Conservation (phyloP, 2,888 invertebrate genomes). For the Slavum lentiscoides region DNA sequence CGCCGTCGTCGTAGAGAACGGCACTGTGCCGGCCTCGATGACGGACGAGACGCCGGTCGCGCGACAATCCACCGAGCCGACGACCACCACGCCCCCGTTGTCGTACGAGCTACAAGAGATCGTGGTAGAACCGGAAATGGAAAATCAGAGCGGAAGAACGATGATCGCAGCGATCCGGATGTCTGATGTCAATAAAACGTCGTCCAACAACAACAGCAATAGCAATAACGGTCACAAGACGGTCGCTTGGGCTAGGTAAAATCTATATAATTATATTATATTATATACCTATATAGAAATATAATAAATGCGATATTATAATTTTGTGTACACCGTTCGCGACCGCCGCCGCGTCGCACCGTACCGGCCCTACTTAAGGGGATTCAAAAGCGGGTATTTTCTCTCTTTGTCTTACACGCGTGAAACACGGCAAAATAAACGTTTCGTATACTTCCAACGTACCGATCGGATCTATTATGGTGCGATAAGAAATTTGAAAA, state of each 20-base stretch:
- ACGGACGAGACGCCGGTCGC: not conserved
- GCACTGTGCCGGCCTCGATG: too few relatives aligned
- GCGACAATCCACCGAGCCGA: not conserved
- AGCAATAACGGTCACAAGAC: constrained; percentile 43
- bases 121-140: constrained; percentile 37
- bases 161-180: not conserved
- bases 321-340: too few relatives aligned
- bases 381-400: too few relatives aligned
- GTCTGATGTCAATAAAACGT: not conserved
- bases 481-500: too few relatives aligned
- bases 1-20: not conserved
- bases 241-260: constrained; percentile 49
- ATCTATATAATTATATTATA: not conserved
- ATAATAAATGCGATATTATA: too few relatives aligned
- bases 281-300: too few relatives aligned
- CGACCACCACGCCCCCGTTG: constrained; percentile 19
- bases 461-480: too few relatives aligned
- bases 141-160: constrained; percentile 34
- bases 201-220: not conserved
- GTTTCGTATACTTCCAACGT: too few relatives aligned
- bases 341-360: too few relatives aligned
- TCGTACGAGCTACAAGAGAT: constrained; percentile 37
- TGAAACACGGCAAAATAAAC: too few relatives aligned
- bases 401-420: too few relatives aligned
- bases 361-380: too few relatives aligned